These are phyloP conservation scores for Thumatha senex DNA, from an alignment of 2,888 invertebrate genomes.

Conservation along the genomic window DNA sequence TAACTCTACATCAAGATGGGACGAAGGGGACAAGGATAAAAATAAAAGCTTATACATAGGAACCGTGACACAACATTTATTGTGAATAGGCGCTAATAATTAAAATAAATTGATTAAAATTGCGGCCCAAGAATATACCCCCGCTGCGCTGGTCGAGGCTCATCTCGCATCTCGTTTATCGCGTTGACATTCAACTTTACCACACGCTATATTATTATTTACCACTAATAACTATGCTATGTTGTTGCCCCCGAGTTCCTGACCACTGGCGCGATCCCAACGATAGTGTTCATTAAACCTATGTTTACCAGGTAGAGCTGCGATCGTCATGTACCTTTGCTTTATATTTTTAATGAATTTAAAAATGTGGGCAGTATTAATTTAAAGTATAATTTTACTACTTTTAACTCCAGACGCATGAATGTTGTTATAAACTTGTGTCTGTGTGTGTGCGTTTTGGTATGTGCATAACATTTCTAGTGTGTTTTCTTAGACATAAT, in stretches of 20 bases:
- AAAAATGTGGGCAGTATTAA: not conserved
- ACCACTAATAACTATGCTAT: conserved; percentile 21
- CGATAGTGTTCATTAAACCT: conserved; percentile 9
- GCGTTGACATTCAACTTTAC: conserved; percentile 27
- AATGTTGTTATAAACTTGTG: too few relatives aligned
- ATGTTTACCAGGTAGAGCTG: not conserved
- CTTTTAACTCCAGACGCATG: too few relatives aligned
- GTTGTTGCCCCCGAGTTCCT: conserved; percentile 10
- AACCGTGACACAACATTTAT: not conserved
- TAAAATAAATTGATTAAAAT: conserved; percentile 1
- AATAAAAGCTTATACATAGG: too few relatives aligned
- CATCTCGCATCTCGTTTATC: conserved; percentile 22
- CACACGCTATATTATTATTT: not conserved
- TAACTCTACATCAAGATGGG: too few relatives aligned
- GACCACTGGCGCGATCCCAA: conserved; percentile 1
- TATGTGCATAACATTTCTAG: too few relatives aligned
- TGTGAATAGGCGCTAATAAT: not conserved
- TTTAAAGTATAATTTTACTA: too few relatives aligned
- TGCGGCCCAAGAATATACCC: conserved; percentile 7
- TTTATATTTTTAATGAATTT: not conserved
- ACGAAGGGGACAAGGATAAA: too few relatives aligned
- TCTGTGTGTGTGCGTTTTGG: too few relatives aligned
- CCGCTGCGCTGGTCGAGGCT: conserved; percentile 12
- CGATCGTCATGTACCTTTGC: not conserved
- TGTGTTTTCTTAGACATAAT: too few relatives aligned